phyloP scores from a whole-genome alignment of 2,797 vertebrate genomes.

The Eupleurogrammus muticus region DNA sequence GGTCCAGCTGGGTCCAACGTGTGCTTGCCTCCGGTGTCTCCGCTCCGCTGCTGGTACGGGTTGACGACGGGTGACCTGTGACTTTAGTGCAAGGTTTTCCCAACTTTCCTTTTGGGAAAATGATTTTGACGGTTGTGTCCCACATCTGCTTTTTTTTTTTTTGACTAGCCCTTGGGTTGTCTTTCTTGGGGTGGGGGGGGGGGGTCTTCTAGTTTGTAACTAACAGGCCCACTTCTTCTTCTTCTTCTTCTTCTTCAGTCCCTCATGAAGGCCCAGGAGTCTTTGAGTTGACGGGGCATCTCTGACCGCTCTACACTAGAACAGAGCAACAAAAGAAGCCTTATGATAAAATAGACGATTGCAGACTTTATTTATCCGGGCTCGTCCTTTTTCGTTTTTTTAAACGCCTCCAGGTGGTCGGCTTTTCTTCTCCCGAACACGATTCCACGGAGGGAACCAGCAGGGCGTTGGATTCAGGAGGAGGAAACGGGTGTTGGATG shows the following conservation, averaged over 20 bases:
- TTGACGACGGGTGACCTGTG: constrained; percentile 66
- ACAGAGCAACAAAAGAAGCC: constrained; percentile 53
- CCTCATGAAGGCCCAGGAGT: constrained; percentile 38
- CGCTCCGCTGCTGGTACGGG: constrained; percentile 74
- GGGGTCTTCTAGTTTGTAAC: constrained; percentile 54
- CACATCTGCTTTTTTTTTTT: constrained; percentile 44
- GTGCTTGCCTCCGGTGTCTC: constrained; percentile 76
- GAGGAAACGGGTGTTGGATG: constrained; percentile 44
- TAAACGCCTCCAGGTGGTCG: constrained; percentile 43
- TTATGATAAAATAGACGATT: constrained; percentile 55
- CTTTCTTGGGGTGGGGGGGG: constrained; percentile 35
- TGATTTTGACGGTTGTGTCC: constrained; percentile 55
- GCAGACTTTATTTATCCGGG: constrained; percentile 52
- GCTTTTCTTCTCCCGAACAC: constrained; percentile 42
- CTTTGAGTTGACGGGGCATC: constrained; percentile 38
- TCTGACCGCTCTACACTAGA: constrained; percentile 28
- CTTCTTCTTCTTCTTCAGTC: constrained; percentile 17
- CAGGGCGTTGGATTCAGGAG: constrained; percentile 46
- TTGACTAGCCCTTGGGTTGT: constrained; percentile 77
- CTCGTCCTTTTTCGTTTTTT: constrained; percentile 42
- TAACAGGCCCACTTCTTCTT: constrained; percentile 43
- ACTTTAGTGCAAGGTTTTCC: constrained; percentile 80
- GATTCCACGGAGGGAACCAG: constrained; percentile 61
- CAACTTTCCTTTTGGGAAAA: constrained; percentile 63
- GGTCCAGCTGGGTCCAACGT: constrained; percentile 69